Conservation (phyloP, 1,140 invertebrate species). For the Heliothis subflexa region DNA sequence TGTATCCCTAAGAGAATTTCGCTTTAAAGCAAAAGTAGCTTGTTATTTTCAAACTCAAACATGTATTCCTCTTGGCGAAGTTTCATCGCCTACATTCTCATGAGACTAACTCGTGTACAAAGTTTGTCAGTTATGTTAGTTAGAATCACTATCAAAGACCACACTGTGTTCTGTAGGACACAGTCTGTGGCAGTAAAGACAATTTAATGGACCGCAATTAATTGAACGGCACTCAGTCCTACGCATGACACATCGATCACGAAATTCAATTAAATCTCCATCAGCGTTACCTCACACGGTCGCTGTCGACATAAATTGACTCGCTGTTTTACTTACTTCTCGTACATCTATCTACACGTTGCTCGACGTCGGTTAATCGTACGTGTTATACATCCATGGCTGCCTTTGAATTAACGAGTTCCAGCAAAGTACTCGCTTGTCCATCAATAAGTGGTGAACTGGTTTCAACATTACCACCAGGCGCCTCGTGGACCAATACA, state of each 20-base stretch:
- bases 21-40: slow-evolving; percentile 14
- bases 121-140: slow-evolving; percentile 9
- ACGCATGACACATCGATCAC: slow-evolving; percentile 38
- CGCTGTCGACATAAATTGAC: slow-evolving; percentile 34
- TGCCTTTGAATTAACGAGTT: slow-evolving; percentile 21
- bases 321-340: slow-evolving; percentile 37
- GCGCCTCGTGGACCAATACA: slow-evolving; percentile 25
- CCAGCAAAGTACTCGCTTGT: slow-evolving; percentile 6
- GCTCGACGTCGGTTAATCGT: slow-evolving; percentile 1
- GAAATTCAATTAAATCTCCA: slow-evolving; percentile 42
- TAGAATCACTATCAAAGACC: background rate
- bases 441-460: slow-evolving; percentile 34
- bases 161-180: background rate
- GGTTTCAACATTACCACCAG: slow-evolving; percentile 16
- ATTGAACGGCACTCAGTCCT: slow-evolving; percentile 9
- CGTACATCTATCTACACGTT: slow-evolving; percentile 1
- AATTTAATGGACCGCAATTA: slow-evolving; percentile 35
- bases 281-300: slow-evolving; percentile 31
- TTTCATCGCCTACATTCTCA: slow-evolving; percentile 28
- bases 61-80: slow-evolving; percentile 3
- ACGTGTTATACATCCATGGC: slow-evolving; percentile 3
- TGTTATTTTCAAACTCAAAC: slow-evolving; percentile 4
- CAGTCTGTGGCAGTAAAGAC: slow-evolving; percentile 10
- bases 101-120: slow-evolving; percentile 15
- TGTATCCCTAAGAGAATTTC: background rate